Conservation (phyloP, 2,888 invertebrate species). For the Hirtodrosophila confusa region DNA sequence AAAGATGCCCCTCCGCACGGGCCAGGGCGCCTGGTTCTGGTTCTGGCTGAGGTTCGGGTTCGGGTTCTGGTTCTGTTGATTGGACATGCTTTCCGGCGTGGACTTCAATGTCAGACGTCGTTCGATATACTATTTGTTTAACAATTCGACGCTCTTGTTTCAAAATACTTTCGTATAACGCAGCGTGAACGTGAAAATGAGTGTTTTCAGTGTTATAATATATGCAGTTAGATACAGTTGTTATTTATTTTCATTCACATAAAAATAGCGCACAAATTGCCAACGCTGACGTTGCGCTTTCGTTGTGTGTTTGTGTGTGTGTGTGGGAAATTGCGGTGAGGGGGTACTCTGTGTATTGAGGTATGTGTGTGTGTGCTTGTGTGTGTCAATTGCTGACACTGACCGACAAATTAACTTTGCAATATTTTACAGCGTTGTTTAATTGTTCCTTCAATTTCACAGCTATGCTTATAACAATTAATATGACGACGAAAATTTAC, state of each 20-base stretch:
- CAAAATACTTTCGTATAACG: constrained; percentile 16
- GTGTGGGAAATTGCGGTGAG: not conserved
- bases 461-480: constrained; percentile 40
- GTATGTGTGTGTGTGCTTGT: not conserved
- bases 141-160: constrained; percentile 21
- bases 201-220: constrained; percentile 29
- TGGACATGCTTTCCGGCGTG: constrained; percentile 80
- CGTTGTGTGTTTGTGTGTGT: constrained; percentile 5
- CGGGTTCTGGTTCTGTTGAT: constrained; percentile 46
- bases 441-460: constrained; percentile 7
- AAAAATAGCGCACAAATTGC: constrained; percentile 76
- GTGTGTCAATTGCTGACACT: constrained; percentile 46
- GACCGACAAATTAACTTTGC: constrained; percentile 62
- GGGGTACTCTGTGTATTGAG: not conserved
- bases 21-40: constrained; percentile 88
- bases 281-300: constrained; percentile 49
- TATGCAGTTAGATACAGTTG: constrained; percentile 20
- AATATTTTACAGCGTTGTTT: constrained; percentile 40
- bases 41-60: constrained; percentile 69
- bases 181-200: constrained; percentile 34
- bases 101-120: constrained; percentile 34
- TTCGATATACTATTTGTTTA: constrained; percentile 6
- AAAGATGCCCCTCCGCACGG: constrained; percentile 87
- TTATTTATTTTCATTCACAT: constrained; percentile 68
- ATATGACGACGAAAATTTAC: constrained; percentile 43